Evolutionary conservation across 2,797 vertebrate genomes (phyloP).

Genomic region (Sternarchorhynchus goeldii): DNA sequence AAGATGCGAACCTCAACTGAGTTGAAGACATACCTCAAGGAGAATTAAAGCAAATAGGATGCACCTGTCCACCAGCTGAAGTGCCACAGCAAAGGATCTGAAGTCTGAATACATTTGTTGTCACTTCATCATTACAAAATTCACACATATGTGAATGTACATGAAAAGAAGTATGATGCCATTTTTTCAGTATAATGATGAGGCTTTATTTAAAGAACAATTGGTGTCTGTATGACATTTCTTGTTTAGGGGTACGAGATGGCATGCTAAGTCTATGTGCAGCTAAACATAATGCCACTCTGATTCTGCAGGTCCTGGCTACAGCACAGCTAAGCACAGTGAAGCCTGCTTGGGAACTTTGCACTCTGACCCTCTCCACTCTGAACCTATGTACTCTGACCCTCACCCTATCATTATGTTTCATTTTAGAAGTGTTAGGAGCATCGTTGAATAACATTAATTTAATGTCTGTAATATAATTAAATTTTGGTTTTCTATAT

Average conservation of each 20-base stretch:
- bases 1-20: too few relatives aligned
- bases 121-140: too few relatives aligned
- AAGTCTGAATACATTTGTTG: too few relatives aligned
- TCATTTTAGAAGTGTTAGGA: neutral
- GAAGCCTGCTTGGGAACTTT: conserved; percentile 37
- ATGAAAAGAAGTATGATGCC: neutral
- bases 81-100: too few relatives aligned
- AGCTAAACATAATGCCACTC: conserved; percentile 30
- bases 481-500: too few relatives aligned
- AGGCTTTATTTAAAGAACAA: neutral
- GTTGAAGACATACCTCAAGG: too few relatives aligned
- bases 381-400: neutral
- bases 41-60: too few relatives aligned
- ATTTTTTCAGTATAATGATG: conserved; percentile 14
- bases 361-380: conserved; percentile 36
- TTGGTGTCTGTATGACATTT: conserved; percentile 7
- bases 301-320: conserved; percentile 40
- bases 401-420: conserved; percentile 1
- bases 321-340: conserved; percentile 42
- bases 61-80: too few relatives aligned
- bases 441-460: neutral
- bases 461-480: too few relatives aligned
- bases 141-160: neutral
- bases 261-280: conserved; percentile 4
- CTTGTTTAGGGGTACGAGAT: conserved; percentile 16